Percentiles rank a stretch among this genome's conserved stretches.
Conservation (phyloP, 2,113 vertebrate species). For the Rhinolophus ferrumequinum region DNA sequence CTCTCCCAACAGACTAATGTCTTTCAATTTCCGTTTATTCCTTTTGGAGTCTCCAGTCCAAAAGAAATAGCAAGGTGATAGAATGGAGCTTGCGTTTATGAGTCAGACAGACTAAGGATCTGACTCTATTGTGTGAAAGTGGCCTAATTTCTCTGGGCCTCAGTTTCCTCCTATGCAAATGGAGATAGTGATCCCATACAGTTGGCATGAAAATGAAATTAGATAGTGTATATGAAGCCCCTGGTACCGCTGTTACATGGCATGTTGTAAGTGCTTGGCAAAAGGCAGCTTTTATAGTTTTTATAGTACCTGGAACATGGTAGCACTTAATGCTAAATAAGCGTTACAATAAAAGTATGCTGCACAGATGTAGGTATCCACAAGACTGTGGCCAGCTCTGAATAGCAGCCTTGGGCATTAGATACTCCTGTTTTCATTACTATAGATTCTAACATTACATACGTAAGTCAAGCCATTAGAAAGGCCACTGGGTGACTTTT, state of each 20-base stretch:
- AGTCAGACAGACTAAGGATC: neutral
- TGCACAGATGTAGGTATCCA: accelerated
- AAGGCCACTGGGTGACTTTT: neutral
- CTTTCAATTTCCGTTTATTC: neutral
- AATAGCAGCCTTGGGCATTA: neutral
- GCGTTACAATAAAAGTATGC: too few relatives aligned
- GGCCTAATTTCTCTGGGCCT: neutral
- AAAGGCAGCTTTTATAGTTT: neutral
- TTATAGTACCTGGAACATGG: neutral
- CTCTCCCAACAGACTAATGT: neutral
- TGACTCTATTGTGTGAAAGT: neutral
- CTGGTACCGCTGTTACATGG: neutral
- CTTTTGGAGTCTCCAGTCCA: neutral
- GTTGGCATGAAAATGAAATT: neutral
- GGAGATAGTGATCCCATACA: neutral
- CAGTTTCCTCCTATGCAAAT: neutral
- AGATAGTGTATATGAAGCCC: neutral
- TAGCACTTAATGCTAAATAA: neutral
- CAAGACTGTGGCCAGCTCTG: neutral
- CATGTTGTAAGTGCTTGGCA: neutral
- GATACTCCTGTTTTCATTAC: neutral
- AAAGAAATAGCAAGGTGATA: neutral
- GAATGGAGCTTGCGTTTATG: neutral
- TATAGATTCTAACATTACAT: neutral
- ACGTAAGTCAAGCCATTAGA: neutral